Conservation (phyloP, 2,113 vertebrate species). For the Pseudorasbora parva region DNA sequence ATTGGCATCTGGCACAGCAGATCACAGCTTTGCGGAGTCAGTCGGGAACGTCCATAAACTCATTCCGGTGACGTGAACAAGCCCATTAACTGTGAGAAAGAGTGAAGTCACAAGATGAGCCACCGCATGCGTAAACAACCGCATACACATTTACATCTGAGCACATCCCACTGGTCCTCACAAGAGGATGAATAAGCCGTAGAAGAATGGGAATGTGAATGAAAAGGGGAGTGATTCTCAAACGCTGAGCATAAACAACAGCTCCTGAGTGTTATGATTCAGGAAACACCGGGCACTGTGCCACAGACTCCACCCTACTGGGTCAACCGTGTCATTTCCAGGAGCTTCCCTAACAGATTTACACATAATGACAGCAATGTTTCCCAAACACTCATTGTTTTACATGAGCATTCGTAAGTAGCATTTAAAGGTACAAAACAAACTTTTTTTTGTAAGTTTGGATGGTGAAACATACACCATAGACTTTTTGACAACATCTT, state of each 20-base stretch:
- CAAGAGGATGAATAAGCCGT: slow-evolving; percentile 10
- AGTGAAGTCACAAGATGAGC: slow-evolving; percentile 61
- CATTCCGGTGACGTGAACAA: slow-evolving; percentile 48
- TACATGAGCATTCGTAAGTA: no score
- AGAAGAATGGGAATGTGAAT: background rate
- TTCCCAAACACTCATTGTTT: background rate
- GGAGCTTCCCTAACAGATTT: background rate
- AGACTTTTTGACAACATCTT: no score
- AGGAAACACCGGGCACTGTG: slow-evolving; percentile 71
- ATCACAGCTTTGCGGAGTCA: slow-evolving; percentile 2
- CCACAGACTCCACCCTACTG: slow-evolving; percentile 72
- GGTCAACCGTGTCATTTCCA: slow-evolving; percentile 58
- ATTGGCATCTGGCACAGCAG: background rate
- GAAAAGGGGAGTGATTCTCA: slow-evolving; percentile 71
- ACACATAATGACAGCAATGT: background rate
- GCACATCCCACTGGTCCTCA: background rate
- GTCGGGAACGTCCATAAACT: background rate
- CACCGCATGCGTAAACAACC: slow-evolving; percentile 41
- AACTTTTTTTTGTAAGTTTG: background rate
- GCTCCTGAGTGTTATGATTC: slow-evolving; percentile 82
- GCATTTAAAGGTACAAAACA: no score
- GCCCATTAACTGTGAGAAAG: slow-evolving; percentile 46
- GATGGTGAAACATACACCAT: background rate
- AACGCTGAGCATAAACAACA: slow-evolving; percentile 70
- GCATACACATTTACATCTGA: background rate